phyloP scores from a whole-genome alignment of 2,113 vertebrate species.

The Anser brachyrhynchus region DNA sequence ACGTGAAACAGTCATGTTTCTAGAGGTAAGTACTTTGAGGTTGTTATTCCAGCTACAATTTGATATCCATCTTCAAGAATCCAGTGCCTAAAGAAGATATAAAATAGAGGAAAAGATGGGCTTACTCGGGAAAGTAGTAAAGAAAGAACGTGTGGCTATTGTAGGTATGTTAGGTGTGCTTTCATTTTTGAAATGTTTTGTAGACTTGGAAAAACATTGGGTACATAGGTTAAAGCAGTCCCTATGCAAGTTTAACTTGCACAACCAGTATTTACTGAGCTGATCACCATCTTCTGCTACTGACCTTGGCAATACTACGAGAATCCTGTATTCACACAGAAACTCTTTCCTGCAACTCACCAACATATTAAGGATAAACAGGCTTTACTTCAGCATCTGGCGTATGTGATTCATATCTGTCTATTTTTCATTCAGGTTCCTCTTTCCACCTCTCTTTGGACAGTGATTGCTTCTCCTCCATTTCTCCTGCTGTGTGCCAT shows the following conservation, averaged over 20 bases:
- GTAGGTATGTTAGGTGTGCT: background rate
- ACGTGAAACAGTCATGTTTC: conserved; percentile 16
- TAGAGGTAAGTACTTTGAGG: conserved; percentile 36
- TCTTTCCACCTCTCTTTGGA: conserved; percentile 41
- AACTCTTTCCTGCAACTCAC: background rate
- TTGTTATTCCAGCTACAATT: conserved; percentile 49
- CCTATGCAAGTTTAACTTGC: conserved; percentile 33
- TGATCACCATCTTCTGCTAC: conserved; percentile 9
- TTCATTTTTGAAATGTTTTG: conserved; percentile 22
- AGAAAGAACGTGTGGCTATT: background rate
- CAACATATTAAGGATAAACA: conserved; percentile 61
- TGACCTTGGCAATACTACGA: conserved; percentile 25
- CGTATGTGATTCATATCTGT: conserved; percentile 56
- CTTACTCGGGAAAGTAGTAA: background rate
- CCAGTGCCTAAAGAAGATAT: background rate
- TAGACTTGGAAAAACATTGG: background rate
- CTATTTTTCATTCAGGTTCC: conserved; percentile 36
- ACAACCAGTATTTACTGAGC: conserved; percentile 17
- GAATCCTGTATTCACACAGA: conserved; percentile 34
- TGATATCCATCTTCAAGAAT: conserved; percentile 24
- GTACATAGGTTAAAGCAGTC: conserved; percentile 36
- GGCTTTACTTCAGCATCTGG: conserved; percentile 45
- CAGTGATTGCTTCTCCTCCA: conserved; percentile 43
- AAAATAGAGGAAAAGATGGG: background rate
- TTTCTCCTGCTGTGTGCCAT: conserved; percentile 41